Base-by-base conservation (phyloP, 2,888 invertebrate genomes). In the Polia nebulosa region DNA sequence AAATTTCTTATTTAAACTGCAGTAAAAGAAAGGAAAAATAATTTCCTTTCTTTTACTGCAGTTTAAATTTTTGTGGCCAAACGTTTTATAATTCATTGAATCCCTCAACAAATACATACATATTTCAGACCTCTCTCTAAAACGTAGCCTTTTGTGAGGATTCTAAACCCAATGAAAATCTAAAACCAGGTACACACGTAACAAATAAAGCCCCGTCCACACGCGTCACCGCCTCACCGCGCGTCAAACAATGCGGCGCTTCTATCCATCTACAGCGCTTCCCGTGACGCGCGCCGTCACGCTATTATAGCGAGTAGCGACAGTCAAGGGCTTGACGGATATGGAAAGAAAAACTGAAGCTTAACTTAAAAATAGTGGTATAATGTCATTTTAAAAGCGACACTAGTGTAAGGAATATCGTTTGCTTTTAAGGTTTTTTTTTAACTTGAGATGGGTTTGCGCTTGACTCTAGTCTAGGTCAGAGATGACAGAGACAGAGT, bases 181-280 rank as follows among this genome's bases (percentile, higher is more conserved):
- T 76, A 55, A 62, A 63, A 15, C 53, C 55, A 32, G 45, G 41
- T 58, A 72, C 55, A 51, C 32, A 64, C 65, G 61, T 62, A 49
- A 73, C 32, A 62, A 22, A 60, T 70, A 80, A 68, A 81, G 53
- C 58, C n/a, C 3, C 5, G 53, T 45, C 0, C 61, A 68, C 67
- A 72, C 58, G 45, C 59, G 51, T 63, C 56, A 53, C 41, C 58
- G 45, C 59, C 47, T 63, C 56, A 53, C 41, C 47, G 55, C 56
- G 52, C 67, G 60, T 56, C 51, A 53, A 60, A 78, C 80, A 82
- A 82, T 72, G 75, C 68, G 51, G 58, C 61, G 44, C 22, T 45
- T 22, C 22, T 45, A 45, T 45, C 45, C 45, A 13, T 45, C 45
- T 22, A 20, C 57, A 44, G 52, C 66, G 74, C 52, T 78, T 78